Base-by-base conservation (phyloP, 2,797 vertebrate genomes). In the Graptemys geographica region DNA sequence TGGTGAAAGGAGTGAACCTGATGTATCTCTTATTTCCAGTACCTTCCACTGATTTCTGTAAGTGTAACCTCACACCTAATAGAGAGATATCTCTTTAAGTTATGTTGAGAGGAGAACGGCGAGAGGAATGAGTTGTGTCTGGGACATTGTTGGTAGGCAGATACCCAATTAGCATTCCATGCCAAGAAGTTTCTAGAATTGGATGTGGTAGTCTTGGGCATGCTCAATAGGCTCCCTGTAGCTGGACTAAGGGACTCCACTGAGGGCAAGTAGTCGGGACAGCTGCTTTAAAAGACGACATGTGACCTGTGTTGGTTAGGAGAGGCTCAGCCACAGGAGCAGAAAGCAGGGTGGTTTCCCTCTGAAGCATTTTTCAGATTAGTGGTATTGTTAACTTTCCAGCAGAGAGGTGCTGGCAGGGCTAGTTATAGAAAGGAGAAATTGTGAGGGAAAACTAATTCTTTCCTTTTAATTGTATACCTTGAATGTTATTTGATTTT, bases 1-100 rank as follows among this genome's bases (percentile, higher is more conserved):
- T 27, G 59, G 13, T 12, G 59, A 88, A 33, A 0, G 2, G 4
- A 0, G 2, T 74, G 41, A 21, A 12, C 3, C 47, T 25, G 33
- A 28, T 44, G 21, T 79, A 21, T 8, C 84, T 8, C 49, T 93
- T 57, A 57, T 44, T 23, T 41, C 25, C 25, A 53, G 59, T 31
- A 80, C 19, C 15, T 86, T 23, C 8, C 18, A 69, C n/a, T 37
- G 65, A 69, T 69, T n/a, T 19, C 65, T 37, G 8, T 18, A 69
- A 37, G 65, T 37, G n/a, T 37, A 37, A 69, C 8, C 18, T 69
- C 19, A 69, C 11, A 19, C 33, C 18, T 37, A 69, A 69, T 69
- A 69, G 65, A 19, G 18, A 37, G 65, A 5, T 37, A 37, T 19
- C 65, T 69, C 33, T 37, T 69, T 69, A 69, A 57, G n/a, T 11